Percentiles rank a stretch among this genome's conserved stretches.
Evolutionary conservation across 2,888 invertebrate species (phyloP).

Genomic region (Plebejus anna): DNA sequence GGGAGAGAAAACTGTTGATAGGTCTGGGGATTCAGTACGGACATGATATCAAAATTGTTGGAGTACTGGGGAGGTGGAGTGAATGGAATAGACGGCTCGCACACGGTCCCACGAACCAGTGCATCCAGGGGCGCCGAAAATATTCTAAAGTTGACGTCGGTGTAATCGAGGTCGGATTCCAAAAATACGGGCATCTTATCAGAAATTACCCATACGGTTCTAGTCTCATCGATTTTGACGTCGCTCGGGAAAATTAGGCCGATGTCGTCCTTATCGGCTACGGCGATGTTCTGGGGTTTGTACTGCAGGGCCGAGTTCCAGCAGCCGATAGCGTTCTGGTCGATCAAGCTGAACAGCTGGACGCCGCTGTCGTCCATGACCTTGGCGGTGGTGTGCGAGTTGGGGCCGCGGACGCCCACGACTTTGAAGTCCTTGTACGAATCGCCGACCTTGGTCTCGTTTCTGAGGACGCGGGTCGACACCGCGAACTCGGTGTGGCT

Average conservation of each 20-base stretch:
- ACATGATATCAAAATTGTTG: background rate
- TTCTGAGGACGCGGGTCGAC: constrained; percentile 85
- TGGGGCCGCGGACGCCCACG: constrained; percentile 82
- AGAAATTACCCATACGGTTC: constrained; percentile 89
- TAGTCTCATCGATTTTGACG: constrained; percentile 85
- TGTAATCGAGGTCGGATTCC: constrained; percentile 83
- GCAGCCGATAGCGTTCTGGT: constrained; percentile 90
- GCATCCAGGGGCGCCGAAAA: constrained; percentile 84
- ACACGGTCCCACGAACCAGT: constrained; percentile 85
- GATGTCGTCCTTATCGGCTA: constrained; percentile 87
- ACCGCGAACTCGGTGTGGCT: constrained; percentile 89
- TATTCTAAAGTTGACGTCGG: constrained; percentile 88
- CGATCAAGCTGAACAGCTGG: constrained; percentile 88
- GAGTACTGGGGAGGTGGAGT: constrained; percentile 35
- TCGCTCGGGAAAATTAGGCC: constrained; percentile 89
- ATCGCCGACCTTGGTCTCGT: constrained; percentile 82
- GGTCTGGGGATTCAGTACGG: background rate
- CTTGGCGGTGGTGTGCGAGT: constrained; percentile 85
- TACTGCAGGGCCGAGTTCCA: constrained; percentile 87
- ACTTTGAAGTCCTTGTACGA: constrained; percentile 86
- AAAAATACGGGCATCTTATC: constrained; percentile 91
- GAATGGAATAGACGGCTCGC: constrained; percentile 68
- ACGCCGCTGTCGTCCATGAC: constrained; percentile 88
- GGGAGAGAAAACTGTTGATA: background rate
- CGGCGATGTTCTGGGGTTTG: constrained; percentile 82